Percentiles rank a stretch among this genome's conserved stretches.
Conservation (phyloP, 2,113 vertebrate genomes). For the Epinephelus moara region DNA sequence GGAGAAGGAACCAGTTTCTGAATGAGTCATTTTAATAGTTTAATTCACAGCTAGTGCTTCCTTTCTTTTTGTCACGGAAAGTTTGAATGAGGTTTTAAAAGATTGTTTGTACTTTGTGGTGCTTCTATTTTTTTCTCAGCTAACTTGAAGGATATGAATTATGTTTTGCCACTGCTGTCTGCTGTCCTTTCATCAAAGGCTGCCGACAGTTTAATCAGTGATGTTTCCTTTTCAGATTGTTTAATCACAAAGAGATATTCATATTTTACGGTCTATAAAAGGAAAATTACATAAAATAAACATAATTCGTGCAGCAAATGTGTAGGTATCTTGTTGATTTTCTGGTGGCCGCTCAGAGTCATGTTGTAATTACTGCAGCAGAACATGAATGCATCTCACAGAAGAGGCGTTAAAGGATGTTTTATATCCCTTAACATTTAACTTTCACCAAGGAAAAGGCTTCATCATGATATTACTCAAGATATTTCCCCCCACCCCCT, state of each 20-base stretch:
- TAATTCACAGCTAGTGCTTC: conserved; percentile 22
- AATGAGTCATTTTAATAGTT: conserved; percentile 44
- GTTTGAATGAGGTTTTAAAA: conserved; percentile 29
- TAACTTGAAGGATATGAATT: conserved; percentile 2
- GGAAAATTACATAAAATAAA: background rate
- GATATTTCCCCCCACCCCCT: conserved; percentile 14
- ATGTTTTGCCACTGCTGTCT: no score
- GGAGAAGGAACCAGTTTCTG: conserved; percentile 22
- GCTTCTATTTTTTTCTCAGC: conserved; percentile 18
- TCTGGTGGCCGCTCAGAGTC: background rate
- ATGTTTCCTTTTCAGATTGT: background rate
- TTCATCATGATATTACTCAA: conserved; percentile 55
- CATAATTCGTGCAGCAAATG: background rate
- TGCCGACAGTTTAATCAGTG: background rate
- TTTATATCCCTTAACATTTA: conserved; percentile 55
- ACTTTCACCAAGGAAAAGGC: conserved; percentile 58
- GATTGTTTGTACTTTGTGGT: conserved; percentile 11
- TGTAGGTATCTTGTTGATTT: no score
- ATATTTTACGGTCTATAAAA: background rate
- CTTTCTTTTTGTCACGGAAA: conserved; percentile 20
- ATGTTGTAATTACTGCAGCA: background rate
- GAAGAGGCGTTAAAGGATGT: conserved; percentile 30
- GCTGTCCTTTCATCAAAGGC: background rate
- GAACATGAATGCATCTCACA: conserved; percentile 27
- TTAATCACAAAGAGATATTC: background rate